phyloP scores from a whole-genome alignment of 2,113 vertebrate genomes.

The Procavia capensis region DNA sequence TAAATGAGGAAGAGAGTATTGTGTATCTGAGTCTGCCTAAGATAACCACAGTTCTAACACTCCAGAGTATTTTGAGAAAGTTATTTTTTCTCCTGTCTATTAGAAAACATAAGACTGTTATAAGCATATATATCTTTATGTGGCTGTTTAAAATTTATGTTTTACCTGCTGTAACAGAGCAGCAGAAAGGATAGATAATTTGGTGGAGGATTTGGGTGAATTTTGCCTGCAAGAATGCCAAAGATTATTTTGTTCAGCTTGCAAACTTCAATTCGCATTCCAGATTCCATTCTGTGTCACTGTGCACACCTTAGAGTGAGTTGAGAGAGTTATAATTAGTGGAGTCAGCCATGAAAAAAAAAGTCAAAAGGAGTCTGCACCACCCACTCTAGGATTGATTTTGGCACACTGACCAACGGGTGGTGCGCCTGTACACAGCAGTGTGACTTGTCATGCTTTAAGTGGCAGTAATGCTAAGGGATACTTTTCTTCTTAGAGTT shows the following conservation, averaged over 20 bases:
- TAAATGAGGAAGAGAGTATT: background rate
- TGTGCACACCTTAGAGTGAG: constrained; percentile 78
- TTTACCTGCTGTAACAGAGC: background rate
- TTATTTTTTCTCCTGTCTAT: background rate
- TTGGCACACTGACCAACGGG: constrained; percentile 83
- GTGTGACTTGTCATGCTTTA: constrained; percentile 76
- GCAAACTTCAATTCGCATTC: constrained; percentile 72
- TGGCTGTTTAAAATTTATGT: background rate
- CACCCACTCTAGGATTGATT: constrained; percentile 78
- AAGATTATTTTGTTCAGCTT: constrained; percentile 41
- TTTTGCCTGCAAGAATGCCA: background rate
- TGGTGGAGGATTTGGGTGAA: background rate
- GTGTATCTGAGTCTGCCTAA: background rate
- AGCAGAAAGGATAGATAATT: background rate
- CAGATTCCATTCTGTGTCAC: constrained; percentile 64
- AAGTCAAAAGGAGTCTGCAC: constrained; percentile 74
- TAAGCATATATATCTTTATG: background rate
- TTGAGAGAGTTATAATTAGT: constrained; percentile 73
- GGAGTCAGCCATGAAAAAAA: constrained; percentile 65
- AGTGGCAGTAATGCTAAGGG: constrained; percentile 78
- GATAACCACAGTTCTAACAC: background rate
- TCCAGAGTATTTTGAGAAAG: background rate
- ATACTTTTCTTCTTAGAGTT: constrained; percentile 79
- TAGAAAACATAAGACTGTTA: background rate
- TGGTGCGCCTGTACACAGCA: constrained; percentile 76